Evolutionary conservation across 2,113 vertebrate species (phyloP).

Genomic region (Tenebrosternarchus preto): DNA sequence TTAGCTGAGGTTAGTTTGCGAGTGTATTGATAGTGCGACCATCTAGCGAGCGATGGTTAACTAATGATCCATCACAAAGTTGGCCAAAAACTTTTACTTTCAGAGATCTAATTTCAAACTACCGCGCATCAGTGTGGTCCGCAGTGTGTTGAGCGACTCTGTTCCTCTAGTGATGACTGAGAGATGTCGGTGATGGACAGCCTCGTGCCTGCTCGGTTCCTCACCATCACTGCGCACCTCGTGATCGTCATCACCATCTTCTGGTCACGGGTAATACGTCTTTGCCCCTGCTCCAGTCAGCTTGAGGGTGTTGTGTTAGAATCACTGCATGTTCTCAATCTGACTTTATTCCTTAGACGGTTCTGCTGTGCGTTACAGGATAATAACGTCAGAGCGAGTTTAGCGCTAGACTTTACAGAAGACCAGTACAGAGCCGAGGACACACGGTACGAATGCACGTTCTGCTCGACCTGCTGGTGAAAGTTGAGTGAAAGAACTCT

Average conservation of each 20-base stretch:
- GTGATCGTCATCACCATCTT: slow-evolving; percentile 88
- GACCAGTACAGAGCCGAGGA: slow-evolving; percentile 79
- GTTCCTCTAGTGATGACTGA: background rate
- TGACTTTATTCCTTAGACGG: background rate
- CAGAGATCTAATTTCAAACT: too few species aligned
- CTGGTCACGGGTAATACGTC: slow-evolving; percentile 82
- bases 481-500: too few species aligned
- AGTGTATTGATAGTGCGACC: too few species aligned
- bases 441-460: slow-evolving; percentile 69
- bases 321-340: too few species aligned
- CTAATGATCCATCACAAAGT: too few species aligned
- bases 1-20: too few species aligned
- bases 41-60: too few species aligned
- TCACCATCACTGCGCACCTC: slow-evolving; percentile 83
- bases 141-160: too few species aligned
- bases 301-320: background rate
- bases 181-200: slow-evolving; percentile 77
- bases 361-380: slow-evolving; percentile 69
- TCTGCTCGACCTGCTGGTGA: too few species aligned
- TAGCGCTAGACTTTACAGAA: slow-evolving; percentile 78
- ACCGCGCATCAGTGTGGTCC: too few species aligned
- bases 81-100: too few species aligned
- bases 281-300: background rate
- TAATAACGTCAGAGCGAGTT: slow-evolving; percentile 80
- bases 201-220: slow-evolving; percentile 83